phyloP scores from a whole-genome alignment of 2,113 vertebrate species.

The Aptenodytes patagonicus region DNA sequence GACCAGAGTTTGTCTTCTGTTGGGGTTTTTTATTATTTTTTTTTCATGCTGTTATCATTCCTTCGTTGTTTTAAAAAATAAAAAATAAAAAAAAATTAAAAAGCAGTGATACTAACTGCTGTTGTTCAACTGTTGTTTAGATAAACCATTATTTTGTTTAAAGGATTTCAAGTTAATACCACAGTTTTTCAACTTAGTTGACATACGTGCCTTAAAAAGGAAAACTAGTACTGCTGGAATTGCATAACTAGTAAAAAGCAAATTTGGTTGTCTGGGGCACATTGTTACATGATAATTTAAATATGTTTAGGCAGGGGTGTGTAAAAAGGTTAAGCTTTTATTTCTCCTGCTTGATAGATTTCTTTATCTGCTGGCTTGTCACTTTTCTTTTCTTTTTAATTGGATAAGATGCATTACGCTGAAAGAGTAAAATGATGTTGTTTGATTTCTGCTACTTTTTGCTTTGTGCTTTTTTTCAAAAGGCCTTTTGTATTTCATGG shows the following conservation, averaged over 20 bases:
- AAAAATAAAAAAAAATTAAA: constrained; percentile 27
- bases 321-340: constrained; percentile 85
- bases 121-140: constrained; percentile 75
- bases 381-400: constrained; percentile 67
- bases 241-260: constrained; percentile 72
- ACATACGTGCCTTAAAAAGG: constrained; percentile 94
- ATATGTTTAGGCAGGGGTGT: constrained; percentile 82
- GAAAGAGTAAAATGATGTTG: constrained; percentile 55
- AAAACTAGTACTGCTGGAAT: constrained; percentile 82
- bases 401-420: constrained; percentile 52
- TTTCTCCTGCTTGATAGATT: constrained; percentile 77
- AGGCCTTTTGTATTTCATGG: constrained; percentile 74
- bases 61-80: constrained; percentile 70
- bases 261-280: constrained; percentile 83
- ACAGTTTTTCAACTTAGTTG: constrained; percentile 79
- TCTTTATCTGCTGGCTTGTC: constrained; percentile 67
- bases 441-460: constrained; percentile 68
- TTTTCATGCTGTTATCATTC: constrained; percentile 81
- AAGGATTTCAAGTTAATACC: constrained; percentile 71
- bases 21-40: not conserved
- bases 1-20: constrained; percentile 83
- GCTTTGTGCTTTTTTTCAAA: constrained; percentile 55
- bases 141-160: constrained; percentile 77
- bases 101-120: constrained; percentile 70
- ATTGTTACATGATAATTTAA: constrained; percentile 79